Evolutionary conservation across 1,140 invertebrate species (phyloP).

Genomic region (Nasonia giraulti): DNA sequence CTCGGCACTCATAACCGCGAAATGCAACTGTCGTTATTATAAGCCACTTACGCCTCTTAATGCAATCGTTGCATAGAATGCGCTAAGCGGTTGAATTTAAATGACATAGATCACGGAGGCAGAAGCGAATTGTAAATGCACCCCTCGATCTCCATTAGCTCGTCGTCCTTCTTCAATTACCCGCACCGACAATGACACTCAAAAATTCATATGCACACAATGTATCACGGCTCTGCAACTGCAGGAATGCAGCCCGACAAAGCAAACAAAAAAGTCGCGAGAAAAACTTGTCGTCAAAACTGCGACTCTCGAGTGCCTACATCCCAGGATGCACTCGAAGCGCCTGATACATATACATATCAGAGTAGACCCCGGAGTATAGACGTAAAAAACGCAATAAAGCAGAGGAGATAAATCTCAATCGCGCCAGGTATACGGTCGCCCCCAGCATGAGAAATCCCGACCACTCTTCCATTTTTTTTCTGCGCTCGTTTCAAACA

Average conservation of each 20-base stretch:
- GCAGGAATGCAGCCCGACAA: neutral
- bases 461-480: neutral
- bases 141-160: neutral
- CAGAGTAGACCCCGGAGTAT: neutral
- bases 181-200: neutral
- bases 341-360: neutral
- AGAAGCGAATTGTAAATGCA: neutral
- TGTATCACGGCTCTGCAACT: neutral
- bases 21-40: neutral
- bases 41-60: too few species aligned
- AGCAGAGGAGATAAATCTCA: neutral
- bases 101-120: neutral
- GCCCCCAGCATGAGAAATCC: constrained; percentile 41
- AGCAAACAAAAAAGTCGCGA: neutral
- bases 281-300: neutral
- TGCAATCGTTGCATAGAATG: neutral
- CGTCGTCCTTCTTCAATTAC: neutral
- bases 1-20: neutral
- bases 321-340: neutral
- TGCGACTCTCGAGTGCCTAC: neutral
- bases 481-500: neutral
- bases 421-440: constrained; percentile 19
- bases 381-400: neutral
- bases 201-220: neutral
- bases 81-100: neutral